Conservation (phyloP, 2,113 vertebrate species). For the Nicator chloris region DNA sequence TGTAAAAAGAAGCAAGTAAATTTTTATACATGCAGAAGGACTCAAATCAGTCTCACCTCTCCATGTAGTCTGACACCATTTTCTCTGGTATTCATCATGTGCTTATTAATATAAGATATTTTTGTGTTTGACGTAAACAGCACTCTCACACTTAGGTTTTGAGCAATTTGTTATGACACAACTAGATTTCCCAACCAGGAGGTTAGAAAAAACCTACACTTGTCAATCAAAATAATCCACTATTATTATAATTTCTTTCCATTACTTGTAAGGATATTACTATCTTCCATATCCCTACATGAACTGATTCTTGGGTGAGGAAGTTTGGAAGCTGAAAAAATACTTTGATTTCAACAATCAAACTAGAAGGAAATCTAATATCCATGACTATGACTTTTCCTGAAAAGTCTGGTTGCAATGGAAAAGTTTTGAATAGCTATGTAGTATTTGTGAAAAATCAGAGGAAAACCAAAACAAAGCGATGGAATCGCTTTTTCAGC, state of each 20-base stretch:
- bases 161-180: background rate
- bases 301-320: background rate
- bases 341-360: background rate
- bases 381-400: background rate
- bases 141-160: background rate
- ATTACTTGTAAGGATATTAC: background rate
- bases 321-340: background rate
- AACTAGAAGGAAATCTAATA: background rate
- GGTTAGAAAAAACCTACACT: background rate
- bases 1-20: conserved; percentile 49
- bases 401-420: background rate
- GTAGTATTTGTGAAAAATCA: background rate
- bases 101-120: background rate
- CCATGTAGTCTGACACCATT: background rate
- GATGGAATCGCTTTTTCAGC: background rate
- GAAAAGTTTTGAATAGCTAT: background rate
- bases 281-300: background rate
- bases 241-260: background rate
- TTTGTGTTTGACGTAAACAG: background rate
- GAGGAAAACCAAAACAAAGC: background rate
- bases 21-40: background rate
- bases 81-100: background rate
- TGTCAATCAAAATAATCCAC: background rate
- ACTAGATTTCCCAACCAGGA: background rate
- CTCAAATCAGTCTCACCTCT: background rate